A percentile compares a stretch with the other conserved stretches of the same genome.
Conservation (phyloP, 1,140 invertebrate genomes). For the Lepidurus arcticus region DNA sequence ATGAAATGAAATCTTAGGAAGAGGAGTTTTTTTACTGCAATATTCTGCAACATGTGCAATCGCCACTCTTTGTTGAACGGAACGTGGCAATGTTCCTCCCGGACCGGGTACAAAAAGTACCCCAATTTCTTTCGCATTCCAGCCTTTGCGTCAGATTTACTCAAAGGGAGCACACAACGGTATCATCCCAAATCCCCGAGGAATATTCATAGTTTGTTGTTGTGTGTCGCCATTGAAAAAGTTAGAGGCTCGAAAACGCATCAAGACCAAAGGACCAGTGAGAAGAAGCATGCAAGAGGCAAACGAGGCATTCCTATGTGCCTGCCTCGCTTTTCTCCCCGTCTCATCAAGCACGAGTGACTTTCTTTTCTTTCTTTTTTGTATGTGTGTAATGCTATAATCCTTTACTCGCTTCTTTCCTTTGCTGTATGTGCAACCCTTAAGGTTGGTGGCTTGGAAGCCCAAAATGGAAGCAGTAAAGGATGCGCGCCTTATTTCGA, state of each 20-base stretch:
- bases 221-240: neutral
- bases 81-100: no score
- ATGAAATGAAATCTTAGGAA: no score
- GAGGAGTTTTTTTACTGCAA: no score
- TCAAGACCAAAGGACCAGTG: neutral
- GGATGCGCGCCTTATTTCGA: slow-evolving; percentile 9
- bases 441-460: slow-evolving; percentile 17
- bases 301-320: slow-evolving; percentile 19
- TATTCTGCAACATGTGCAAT: no score
- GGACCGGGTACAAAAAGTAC: neutral
- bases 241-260: neutral
- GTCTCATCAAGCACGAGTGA: slow-evolving; percentile 12
- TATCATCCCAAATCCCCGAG: neutral
- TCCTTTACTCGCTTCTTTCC: neutral
- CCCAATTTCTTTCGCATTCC: neutral
- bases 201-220: slow-evolving; percentile 4
- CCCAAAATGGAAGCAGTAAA: slow-evolving; percentile 14
- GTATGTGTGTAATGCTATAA: neutral
- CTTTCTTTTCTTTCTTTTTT: neutral
- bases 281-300: neutral
- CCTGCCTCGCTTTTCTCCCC: neutral
- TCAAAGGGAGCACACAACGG: neutral
- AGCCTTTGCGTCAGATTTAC: neutral
- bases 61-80: no score
- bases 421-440: neutral